These are phyloP conservation scores for Bombyx mandarina DNA, from an alignment of 1,140 invertebrate species.

Conservation along the genomic window DNA sequence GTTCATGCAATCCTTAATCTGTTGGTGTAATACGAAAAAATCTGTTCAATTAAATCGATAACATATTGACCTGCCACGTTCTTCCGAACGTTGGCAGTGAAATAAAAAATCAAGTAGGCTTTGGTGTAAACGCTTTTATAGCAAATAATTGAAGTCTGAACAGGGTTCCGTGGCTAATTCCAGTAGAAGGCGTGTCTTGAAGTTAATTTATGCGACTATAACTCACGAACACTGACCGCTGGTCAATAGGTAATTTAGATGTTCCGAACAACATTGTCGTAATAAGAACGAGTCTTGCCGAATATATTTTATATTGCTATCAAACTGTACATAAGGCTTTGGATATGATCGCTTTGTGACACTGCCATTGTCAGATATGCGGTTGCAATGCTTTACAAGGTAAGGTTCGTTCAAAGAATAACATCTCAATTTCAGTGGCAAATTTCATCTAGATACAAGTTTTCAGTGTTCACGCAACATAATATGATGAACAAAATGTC, in stretches of 20 bases:
- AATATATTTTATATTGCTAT: too few relatives aligned
- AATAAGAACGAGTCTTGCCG: slow-evolving; percentile 38
- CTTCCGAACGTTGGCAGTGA: slow-evolving; percentile 11
- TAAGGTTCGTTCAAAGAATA: too few relatives aligned
- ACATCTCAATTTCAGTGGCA: too few relatives aligned
- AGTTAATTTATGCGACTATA: slow-evolving; percentile 63
- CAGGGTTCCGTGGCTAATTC: slow-evolving; percentile 23
- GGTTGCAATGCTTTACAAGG: too few relatives aligned
- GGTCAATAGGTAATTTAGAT: slow-evolving; percentile 63
- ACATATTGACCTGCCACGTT: slow-evolving; percentile 5
- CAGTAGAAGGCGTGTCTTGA: slow-evolving; percentile 36
- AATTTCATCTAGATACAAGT: too few relatives aligned
- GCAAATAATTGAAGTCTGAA: slow-evolving; percentile 16
- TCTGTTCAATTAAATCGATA: slow-evolving; percentile 10
- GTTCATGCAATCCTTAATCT: too few relatives aligned
- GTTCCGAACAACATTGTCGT: slow-evolving; percentile 59
- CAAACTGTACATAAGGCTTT: too few relatives aligned
- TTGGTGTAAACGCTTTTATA: slow-evolving; percentile 19
- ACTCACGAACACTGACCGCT: slow-evolving; percentile 47
- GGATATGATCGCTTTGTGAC: too few relatives aligned
- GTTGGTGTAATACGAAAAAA: too few relatives aligned
- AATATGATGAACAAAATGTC: too few relatives aligned
- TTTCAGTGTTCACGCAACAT: too few relatives aligned
- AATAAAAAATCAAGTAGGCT: slow-evolving; percentile 16
- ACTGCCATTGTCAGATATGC: too few relatives aligned